These are phyloP conservation scores for Drosophila maculinotata DNA, from an alignment of 2,888 invertebrate species.

Conservation along the genomic window DNA sequence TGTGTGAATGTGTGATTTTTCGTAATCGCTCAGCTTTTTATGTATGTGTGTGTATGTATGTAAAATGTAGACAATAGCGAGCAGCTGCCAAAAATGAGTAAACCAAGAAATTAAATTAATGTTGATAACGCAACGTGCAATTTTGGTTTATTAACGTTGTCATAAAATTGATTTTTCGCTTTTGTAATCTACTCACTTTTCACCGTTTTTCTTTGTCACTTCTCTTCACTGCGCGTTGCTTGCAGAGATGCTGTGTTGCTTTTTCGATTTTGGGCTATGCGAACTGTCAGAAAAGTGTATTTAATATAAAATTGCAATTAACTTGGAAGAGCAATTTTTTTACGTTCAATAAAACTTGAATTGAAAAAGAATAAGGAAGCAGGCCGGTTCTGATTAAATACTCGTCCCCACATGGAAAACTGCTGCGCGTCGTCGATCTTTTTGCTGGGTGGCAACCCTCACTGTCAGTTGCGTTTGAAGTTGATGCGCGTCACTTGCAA, in stretches of 20 bases:
- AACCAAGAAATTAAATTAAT: conserved; percentile 3
- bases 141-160: conserved; percentile 7
- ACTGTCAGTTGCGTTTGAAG: conserved; percentile 56
- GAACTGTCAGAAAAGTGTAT: conserved; percentile 47
- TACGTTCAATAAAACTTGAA: conserved; percentile 47
- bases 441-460: conserved; percentile 35
- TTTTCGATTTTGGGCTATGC: conserved; percentile 42
- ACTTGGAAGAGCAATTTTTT: conserved; percentile 44
- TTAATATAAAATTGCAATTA: conserved; percentile 24
- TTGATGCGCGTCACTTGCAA: conserved; percentile 1
- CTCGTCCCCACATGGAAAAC: conserved; percentile 60
- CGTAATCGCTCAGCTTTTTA: conserved; percentile 62
- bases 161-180: conserved; percentile 51
- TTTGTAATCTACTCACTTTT: conserved; percentile 45
- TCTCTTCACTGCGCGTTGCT: conserved; percentile 45
- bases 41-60: conserved; percentile 37
- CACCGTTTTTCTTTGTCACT: too few relatives aligned
- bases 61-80: conserved; percentile 45
- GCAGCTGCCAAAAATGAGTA: conserved; percentile 37
- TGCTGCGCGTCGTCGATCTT: conserved; percentile 51
- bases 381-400: conserved; percentile 55
- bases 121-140: neutral
- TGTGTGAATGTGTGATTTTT: conserved; percentile 66
- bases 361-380: conserved; percentile 51
- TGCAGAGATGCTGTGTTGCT: conserved; percentile 57